phyloP scores from a whole-genome alignment of 1,140 invertebrate species.

The Cyphomyrmex costatus region DNA sequence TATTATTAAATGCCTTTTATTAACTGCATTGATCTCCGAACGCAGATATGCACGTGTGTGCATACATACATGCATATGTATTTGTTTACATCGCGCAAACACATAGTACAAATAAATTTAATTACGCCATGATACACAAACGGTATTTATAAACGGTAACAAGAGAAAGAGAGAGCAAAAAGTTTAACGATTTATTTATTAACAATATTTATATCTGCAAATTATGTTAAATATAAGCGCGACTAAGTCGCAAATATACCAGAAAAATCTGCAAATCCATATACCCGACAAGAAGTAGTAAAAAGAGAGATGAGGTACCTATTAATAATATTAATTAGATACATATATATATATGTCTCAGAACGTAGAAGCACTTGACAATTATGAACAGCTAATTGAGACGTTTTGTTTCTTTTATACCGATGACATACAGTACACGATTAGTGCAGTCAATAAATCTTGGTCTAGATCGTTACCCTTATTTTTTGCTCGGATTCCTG shows the following conservation, averaged over 20 bases:
- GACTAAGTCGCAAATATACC: background rate
- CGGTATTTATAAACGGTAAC: background rate
- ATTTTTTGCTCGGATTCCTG: slow-evolving; percentile 46
- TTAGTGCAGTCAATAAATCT: slow-evolving; percentile 50
- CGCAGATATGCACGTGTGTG: background rate
- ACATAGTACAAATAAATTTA: background rate
- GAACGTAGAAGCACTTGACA: background rate
- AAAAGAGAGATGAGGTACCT: background rate
- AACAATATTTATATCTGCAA: background rate
- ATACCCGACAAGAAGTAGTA: background rate
- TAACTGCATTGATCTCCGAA: background rate
- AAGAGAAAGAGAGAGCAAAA: background rate
- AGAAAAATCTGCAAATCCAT: no score
- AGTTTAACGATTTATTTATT: background rate
- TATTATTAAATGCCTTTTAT: background rate
- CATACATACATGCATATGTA: background rate
- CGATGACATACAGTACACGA: slow-evolving; percentile 15
- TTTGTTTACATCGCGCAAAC: background rate
- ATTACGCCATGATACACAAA: background rate
- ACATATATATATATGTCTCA: background rate
- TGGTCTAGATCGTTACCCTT: slow-evolving; percentile 8
- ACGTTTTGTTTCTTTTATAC: background rate
- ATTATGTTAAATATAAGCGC: background rate
- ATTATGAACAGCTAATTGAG: slow-evolving; percentile 12
- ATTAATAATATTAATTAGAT: no score